Evolutionary conservation across 2,888 invertebrate species (phyloP).

Genomic region (Steromphala cineraria): DNA sequence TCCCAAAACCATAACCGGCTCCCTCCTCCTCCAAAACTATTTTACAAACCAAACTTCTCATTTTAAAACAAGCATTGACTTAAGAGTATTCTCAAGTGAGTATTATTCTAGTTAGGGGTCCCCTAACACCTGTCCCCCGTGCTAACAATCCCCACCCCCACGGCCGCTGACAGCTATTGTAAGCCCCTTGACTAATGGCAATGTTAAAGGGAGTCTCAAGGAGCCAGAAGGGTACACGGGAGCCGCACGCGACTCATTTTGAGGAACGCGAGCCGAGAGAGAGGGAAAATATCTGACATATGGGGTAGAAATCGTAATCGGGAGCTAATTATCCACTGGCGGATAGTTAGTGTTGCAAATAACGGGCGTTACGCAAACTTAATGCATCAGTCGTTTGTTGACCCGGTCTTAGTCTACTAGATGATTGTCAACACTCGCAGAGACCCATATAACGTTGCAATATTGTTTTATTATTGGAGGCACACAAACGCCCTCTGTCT

Average conservation of each 20-base stretch:
- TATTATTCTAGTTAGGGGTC: background rate
- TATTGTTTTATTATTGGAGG: background rate
- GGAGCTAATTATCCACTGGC: background rate
- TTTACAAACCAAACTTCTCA: background rate
- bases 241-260: background rate
- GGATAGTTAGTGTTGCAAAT: background rate
- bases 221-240: background rate
- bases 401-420: background rate
- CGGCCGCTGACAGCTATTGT: background rate
- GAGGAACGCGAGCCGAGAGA: background rate
- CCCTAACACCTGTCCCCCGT: background rate
- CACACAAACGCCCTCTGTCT: conserved; percentile 5
- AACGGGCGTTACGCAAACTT: background rate
- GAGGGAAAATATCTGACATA: background rate
- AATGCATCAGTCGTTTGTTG: background rate
- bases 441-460: background rate
- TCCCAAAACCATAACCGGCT: too few species aligned
- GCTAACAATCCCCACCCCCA: background rate
- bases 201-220: background rate
- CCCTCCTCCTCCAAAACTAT: background rate
- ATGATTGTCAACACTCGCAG: background rate
- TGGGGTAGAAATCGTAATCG: background rate
- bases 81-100: background rate
- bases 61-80: background rate
- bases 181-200: background rate